Conservation (phyloP, 2,797 vertebrate species). For the Staurois parvus region DNA sequence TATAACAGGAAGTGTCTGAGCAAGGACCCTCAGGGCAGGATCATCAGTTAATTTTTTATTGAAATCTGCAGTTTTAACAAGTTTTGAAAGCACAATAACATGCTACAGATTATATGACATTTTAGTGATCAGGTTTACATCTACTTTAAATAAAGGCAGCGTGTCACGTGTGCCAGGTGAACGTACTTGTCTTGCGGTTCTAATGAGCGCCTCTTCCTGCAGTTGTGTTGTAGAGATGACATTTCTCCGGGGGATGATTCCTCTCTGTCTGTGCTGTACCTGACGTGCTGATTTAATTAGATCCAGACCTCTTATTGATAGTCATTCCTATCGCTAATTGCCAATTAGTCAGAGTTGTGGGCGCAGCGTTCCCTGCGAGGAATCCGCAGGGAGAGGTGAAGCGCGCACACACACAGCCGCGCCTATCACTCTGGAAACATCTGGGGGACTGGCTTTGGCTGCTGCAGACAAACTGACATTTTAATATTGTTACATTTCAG, state of each 20-base stretch:
- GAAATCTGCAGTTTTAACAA: too few relatives aligned
- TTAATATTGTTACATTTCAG: background rate
- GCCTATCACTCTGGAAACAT: background rate
- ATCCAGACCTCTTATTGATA: conserved; percentile 36
- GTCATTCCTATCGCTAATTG: conserved; percentile 48
- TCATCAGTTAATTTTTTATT: too few relatives aligned
- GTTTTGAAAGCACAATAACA: too few relatives aligned
- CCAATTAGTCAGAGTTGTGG: conserved; percentile 51
- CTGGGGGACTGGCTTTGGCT: too few relatives aligned
- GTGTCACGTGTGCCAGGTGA: too few relatives aligned
- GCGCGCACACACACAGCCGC: background rate
- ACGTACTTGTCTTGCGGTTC: background rate
- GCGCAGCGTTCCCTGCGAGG: conserved; percentile 7
- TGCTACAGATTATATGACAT: too few relatives aligned
- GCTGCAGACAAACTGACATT: background rate
- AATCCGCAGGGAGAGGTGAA: background rate
- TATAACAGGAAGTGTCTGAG: too few relatives aligned
- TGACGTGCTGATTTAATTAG: conserved; percentile 45
- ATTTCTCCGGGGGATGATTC: conserved; percentile 36
- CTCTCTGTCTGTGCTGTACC: conserved; percentile 3
- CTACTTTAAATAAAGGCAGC: background rate
- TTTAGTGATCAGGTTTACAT: too few relatives aligned
- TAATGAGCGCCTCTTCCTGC: conserved; percentile 3
- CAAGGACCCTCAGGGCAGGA: too few relatives aligned
- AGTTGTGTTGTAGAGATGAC: background rate